Conservation (phyloP, 2,797 vertebrate species). For the Cossypha niveicapilla region DNA sequence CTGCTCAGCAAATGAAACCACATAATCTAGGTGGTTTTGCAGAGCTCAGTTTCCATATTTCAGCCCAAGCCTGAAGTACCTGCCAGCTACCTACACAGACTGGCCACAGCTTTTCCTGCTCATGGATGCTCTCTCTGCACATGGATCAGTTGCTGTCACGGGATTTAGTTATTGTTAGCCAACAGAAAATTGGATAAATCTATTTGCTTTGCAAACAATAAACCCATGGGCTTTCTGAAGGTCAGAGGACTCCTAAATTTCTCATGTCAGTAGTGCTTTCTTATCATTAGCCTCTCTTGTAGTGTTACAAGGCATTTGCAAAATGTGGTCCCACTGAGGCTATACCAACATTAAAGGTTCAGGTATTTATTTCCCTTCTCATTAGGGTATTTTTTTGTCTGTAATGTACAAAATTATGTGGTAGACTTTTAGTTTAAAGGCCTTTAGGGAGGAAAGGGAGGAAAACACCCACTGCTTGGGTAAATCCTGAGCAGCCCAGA, state of each 20-base stretch:
- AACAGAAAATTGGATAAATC: neutral
- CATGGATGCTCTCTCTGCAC: neutral
- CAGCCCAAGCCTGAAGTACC: neutral
- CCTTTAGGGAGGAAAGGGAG: neutral
- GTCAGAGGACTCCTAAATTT: neutral
- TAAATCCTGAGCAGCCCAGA: neutral
- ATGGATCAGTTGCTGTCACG: neutral
- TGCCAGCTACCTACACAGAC: neutral
- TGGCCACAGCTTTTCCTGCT: neutral
- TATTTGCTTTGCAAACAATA: neutral
- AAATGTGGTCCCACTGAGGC: neutral
- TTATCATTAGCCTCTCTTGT: neutral
- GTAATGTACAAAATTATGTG: neutral
- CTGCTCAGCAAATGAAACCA: neutral
- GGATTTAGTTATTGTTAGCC: neutral
- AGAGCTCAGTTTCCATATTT: neutral
- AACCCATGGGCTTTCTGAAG: neutral
- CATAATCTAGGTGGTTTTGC: neutral
- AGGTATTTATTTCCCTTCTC: neutral
- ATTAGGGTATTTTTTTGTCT: neutral
- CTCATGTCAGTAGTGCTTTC: neutral
- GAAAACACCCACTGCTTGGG: neutral
- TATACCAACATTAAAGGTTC: neutral
- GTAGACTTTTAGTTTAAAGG: neutral
- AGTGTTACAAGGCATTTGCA: fast-evolving